Base-by-base conservation (phyloP, 2,888 invertebrate genomes). In the Hyposoter dolosus region DNA sequence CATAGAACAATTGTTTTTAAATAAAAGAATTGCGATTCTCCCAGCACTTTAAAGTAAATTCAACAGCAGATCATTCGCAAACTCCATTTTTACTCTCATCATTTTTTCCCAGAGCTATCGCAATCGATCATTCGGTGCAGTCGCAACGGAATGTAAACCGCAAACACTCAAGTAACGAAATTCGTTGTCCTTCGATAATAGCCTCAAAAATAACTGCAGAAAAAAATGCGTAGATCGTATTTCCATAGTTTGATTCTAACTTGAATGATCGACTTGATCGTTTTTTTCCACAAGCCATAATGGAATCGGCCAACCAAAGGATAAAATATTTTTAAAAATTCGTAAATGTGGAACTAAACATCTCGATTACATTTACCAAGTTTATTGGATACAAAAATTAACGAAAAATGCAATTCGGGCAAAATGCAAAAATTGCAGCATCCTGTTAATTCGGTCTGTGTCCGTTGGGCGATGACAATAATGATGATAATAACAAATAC, bases 401-500 rank as follows among this genome's bases (percentile, higher is more conserved):
- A 32, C n/a, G n/a, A 2, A 28, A 9, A 19, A 0, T 19, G n/a
- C 28, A 45, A 45, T 69, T n/a, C 28, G 45, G 23, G 7, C 32
- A 32, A 60, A 32, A 19, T 68, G 23, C 28, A 63, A 32, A 60
- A 17, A 12, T 10, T 15, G 28, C 43, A 47, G n/a, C 19, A 43
- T 12, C 63, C n/a, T n/a, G n/a, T n/a, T n/a, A n/a, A 56, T 60
- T 65, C 45, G 17, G 69, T 75, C 19, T 66, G 28, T 82, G 40
- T 83, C 50, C n/a, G 53, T 56, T 66, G n/a, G 53, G 53, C 76
- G 65, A 32, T 65, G 35, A 45, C 53, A 72, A 71, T 69, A 71
- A 78, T 60, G 69, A 78, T 69, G 74, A 78, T 69, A 72, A 81
- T 71, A 53, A 85, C 32, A 32, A 4, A 32, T 32, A 32, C 32